Evolutionary conservation across 2,888 invertebrate species (phyloP).

Genomic region (Bimastos eiseni): DNA sequence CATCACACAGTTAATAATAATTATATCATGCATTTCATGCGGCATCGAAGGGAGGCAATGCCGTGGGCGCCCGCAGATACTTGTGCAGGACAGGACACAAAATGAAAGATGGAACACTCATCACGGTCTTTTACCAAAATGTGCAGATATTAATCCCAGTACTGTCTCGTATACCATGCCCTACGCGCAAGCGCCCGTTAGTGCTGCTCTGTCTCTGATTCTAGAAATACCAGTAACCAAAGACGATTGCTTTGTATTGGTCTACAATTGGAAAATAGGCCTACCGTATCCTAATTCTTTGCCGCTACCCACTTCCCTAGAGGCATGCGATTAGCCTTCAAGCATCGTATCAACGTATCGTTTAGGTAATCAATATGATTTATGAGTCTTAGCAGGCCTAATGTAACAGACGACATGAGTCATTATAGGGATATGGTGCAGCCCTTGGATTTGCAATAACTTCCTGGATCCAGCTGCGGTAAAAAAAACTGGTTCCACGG

Average conservation of each 20-base stretch:
- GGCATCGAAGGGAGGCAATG: too few relatives aligned
- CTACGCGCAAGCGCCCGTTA: too few relatives aligned
- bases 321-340: too few relatives aligned
- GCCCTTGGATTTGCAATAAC: background rate
- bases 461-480: background rate
- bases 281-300: background rate
- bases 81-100: too few relatives aligned
- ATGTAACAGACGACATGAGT: background rate
- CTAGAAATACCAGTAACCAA: conserved; percentile 13
- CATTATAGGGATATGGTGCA: background rate
- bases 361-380: background rate
- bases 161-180: too few relatives aligned
- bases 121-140: too few relatives aligned
- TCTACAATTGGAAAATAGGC: background rate
- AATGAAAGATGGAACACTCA: too few relatives aligned
- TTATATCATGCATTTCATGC: too few relatives aligned
- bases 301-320: background rate
- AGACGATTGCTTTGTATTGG: background rate
- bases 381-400: background rate
- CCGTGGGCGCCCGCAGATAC: too few relatives aligned
- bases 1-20: too few relatives aligned
- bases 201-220: background rate
- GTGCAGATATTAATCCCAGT: too few relatives aligned
- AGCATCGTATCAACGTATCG: background rate
- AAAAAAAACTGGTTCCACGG: background rate